Conservation (phyloP, 2,888 invertebrate genomes). For the Coleophora flavipennella region DNA sequence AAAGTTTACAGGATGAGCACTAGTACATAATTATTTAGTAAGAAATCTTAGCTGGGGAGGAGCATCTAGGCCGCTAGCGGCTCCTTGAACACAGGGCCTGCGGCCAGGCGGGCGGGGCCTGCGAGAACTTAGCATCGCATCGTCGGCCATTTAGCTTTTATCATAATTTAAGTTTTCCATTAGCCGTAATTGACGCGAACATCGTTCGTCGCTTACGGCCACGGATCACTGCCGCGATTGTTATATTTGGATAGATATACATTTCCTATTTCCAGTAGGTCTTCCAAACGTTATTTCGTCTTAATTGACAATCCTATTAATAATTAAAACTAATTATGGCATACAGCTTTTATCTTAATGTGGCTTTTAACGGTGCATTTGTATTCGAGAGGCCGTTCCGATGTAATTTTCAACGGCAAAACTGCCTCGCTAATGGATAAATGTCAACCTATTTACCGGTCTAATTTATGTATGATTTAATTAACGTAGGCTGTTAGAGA, state of each 20-base stretch:
- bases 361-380: slow-evolving; percentile 60
- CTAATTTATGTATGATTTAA: slow-evolving; percentile 52
- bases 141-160: slow-evolving; percentile 63
- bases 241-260: slow-evolving; percentile 66
- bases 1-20: too few species aligned
- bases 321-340: slow-evolving; percentile 66
- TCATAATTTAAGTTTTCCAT: slow-evolving; percentile 73
- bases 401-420: slow-evolving; percentile 52
- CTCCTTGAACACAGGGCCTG: background rate
- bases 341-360: slow-evolving; percentile 66
- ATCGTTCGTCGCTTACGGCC: slow-evolving; percentile 68
- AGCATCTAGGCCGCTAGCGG: too few species aligned
- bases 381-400: slow-evolving; percentile 56
- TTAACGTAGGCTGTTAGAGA: slow-evolving; percentile 27
- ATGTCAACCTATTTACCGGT: slow-evolving; percentile 53
- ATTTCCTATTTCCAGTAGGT: slow-evolving; percentile 61
- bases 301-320: slow-evolving; percentile 67
- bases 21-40: too few species aligned
- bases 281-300: slow-evolving; percentile 45
- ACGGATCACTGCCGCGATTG: slow-evolving; percentile 54
- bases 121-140: slow-evolving; percentile 36
- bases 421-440: slow-evolving; percentile 59
- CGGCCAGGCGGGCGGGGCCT: background rate
- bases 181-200: slow-evolving; percentile 71
- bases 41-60: too few species aligned